Evolutionary conservation across 2,797 vertebrate genomes (phyloP).

Genomic region (Rhabdomys pumilio): DNA sequence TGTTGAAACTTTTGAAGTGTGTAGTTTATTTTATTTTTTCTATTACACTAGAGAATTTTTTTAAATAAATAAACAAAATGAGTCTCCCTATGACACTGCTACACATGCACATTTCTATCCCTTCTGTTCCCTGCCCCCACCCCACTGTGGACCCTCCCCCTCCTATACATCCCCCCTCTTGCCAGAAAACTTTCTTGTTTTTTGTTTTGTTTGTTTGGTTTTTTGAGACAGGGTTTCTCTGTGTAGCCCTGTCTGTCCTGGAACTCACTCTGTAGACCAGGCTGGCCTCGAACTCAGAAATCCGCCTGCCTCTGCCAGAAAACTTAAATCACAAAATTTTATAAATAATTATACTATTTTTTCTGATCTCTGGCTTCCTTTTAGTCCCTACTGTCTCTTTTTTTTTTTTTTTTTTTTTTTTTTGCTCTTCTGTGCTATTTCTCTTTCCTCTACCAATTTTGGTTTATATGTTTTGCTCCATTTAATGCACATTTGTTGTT

Average conservation of each 20-base stretch:
- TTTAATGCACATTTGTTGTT: slow-evolving; percentile 9
- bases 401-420: neutral
- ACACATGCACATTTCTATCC: neutral
- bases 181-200: neutral
- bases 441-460: slow-evolving; percentile 1
- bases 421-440: neutral
- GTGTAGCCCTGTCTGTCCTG: no score
- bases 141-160: neutral
- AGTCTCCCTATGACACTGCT: neutral
- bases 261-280: no score
- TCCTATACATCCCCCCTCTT: neutral
- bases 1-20: slow-evolving; percentile 14
- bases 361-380: slow-evolving; percentile 51
- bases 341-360: slow-evolving; percentile 52
- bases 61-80: neutral
- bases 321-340: slow-evolving; percentile 11
- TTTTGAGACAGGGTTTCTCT: no score
- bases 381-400: neutral
- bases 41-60: neutral
- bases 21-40: neutral
- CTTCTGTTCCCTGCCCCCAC: neutral
- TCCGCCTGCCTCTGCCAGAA: neutral
- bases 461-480: slow-evolving; percentile 8
- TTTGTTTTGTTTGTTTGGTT: no score
- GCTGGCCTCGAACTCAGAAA: no score